Evolutionary conservation across 2,113 vertebrate genomes (phyloP).

Genomic region (Benitochromis conjunctus): DNA sequence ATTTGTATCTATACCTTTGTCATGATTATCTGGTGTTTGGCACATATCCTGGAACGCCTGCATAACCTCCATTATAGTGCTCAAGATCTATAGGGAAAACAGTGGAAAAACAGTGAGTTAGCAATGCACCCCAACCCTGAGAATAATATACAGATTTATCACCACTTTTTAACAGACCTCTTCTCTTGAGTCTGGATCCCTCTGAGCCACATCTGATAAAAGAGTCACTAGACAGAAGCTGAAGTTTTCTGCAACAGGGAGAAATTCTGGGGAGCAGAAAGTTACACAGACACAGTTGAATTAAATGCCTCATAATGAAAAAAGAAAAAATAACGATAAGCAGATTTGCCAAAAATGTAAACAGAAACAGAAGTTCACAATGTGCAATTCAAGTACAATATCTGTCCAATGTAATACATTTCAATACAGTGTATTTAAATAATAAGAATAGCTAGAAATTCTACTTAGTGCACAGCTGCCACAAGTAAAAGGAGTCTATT

Average conservation of each 20-base stretch:
- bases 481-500: neutral
- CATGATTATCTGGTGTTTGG: slow-evolving; percentile 86
- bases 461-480: neutral
- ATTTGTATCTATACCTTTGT: slow-evolving; percentile 80
- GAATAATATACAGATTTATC: neutral
- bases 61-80: slow-evolving; percentile 86
- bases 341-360: neutral
- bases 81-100: slow-evolving; percentile 78
- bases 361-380: neutral
- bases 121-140: neutral
- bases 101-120: neutral
- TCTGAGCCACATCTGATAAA: slow-evolving; percentile 87
- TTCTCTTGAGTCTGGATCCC: slow-evolving; percentile 54
- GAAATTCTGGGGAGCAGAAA: slow-evolving; percentile 72
- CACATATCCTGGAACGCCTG: slow-evolving; percentile 87
- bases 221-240: slow-evolving; percentile 92
- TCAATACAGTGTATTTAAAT: neutral
- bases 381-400: neutral
- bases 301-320: neutral
- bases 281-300: neutral
- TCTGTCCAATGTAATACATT: neutral
- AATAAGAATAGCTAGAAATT: neutral
- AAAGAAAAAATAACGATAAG: neutral
- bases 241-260: slow-evolving; percentile 93
- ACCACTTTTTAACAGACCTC: slow-evolving; percentile 45